Evolutionary conservation across 2,888 invertebrate species (phyloP), one percentile per base, ranked within the genome.

Genomic region (Hedychridium roseum): DNA sequence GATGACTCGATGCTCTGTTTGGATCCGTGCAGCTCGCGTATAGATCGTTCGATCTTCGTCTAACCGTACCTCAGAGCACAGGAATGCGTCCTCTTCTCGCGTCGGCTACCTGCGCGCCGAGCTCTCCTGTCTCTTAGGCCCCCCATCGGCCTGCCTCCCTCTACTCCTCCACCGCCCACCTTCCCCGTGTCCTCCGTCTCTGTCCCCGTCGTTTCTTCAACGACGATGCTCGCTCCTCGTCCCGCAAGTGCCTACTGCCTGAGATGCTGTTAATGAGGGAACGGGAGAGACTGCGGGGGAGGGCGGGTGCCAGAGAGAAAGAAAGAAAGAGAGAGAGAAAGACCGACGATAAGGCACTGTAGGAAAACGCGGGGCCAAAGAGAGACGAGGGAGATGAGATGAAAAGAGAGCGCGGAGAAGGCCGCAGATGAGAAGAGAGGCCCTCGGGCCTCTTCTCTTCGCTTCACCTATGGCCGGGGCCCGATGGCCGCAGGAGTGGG

Each of bases 1-100:
- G 71, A 71, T 70, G 70, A 73, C 73, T 71, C 68, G 71, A 71
- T 67, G 70, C 60, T 71, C 64, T 60, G 69, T 69, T 73, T 68
- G 68, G 66, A 61, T 68, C 65, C 59, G 64, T 60, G 54, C 63
- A 49, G 55, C 50, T 60, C 60, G 61, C 57, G 34, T 14, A 30
- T 15, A 21, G 37, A 32, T 20, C 23, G 12, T 36, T 12, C 31
- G 17, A 17, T 46, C 50, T 31, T 42, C 28, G 9, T 42, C 39
- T 27, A 21, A 44, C 20, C 34, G 28, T 44, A 49, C 50, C 17
- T 26, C 51, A 51, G 28, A 43, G 18, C 27, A 20, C n/a, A n/a
- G n/a, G n/a, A n/a, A n/a, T 14, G 9, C 37, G 27, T 61, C 61
- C 43, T 50, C 47, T 30, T 60, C 35, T 43, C 16, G 35, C 58